These are phyloP conservation scores for Pachyramphus minor DNA, from an alignment of 2,113 vertebrate species.

Conservation along the genomic window DNA sequence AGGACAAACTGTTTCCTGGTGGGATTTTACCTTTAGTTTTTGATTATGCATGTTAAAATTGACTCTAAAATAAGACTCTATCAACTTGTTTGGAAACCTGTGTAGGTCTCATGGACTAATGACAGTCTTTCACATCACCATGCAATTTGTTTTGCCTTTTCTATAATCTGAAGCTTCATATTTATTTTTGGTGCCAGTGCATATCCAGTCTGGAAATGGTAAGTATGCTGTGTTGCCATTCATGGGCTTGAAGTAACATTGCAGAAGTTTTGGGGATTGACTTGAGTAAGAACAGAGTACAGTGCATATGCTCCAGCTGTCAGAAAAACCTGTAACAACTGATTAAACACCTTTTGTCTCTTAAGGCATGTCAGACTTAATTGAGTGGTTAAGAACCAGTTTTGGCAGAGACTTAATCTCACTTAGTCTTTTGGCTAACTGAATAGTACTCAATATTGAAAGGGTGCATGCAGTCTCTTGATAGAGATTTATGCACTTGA, in stretches of 20 bases:
- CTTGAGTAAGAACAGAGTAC: not conserved
- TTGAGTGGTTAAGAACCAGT: constrained; percentile 38
- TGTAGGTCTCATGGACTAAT: not conserved
- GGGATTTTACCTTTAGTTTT: not conserved
- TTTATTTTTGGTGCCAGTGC: not conserved
- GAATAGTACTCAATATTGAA: constrained; percentile 29
- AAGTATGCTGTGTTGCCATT: not conserved
- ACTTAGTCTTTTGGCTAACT: constrained; percentile 56
- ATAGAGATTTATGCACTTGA: constrained; percentile 60
- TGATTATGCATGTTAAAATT: not conserved
- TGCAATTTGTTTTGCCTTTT: not conserved
- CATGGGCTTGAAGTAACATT: not conserved
- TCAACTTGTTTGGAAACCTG: not conserved
- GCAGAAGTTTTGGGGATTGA: not conserved
- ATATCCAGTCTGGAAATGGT: not conserved
- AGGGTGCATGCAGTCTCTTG: constrained; percentile 9
- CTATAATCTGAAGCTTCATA: not conserved
- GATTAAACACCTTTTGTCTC: constrained; percentile 43
- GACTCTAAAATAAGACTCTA: not conserved
- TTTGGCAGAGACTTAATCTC: constrained; percentile 58
- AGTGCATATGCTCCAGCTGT: not conserved
- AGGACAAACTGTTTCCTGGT: not conserved
- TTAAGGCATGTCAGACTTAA: constrained; percentile 53
- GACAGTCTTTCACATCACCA: not conserved
- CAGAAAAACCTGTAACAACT: not conserved